phyloP scores from a whole-genome alignment of 2,888 invertebrate genomes.

The Zonitis immaculata region DNA sequence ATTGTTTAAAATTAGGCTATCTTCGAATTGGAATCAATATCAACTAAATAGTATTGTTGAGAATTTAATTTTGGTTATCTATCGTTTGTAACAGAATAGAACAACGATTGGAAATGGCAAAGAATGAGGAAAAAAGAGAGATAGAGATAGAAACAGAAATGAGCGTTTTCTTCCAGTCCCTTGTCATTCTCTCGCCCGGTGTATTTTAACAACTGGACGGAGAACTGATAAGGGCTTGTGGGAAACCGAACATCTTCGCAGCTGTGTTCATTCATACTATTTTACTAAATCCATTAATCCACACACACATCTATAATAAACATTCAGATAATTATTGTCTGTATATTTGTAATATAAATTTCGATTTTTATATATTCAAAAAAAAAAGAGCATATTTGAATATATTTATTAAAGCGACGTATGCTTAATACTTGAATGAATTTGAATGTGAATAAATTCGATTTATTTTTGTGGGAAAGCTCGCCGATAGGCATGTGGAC shows the following conservation, averaged over 20 bases:
- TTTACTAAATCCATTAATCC: too few species aligned
- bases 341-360: too few species aligned
- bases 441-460: conserved; percentile 13
- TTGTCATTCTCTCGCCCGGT: conserved; percentile 96
- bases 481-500: background rate
- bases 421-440: conserved; percentile 10
- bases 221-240: conserved; percentile 98
- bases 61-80: too few species aligned
- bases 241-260: conserved; percentile 54
- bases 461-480: conserved; percentile 15
- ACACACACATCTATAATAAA: too few species aligned
- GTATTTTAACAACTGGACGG: conserved; percentile 87
- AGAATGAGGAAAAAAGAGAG: background rate
- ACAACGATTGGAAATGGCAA: background rate
- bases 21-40: too few species aligned
- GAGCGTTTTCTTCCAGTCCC: conserved; percentile 58
- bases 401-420: conserved; percentile 13
- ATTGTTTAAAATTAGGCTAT: too few species aligned
- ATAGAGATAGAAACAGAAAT: conserved; percentile 5
- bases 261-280: conserved; percentile 10
- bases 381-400: conserved; percentile 21
- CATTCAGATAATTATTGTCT: too few species aligned
- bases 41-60: too few species aligned
- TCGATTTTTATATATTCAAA: too few species aligned
- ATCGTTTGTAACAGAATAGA: too few species aligned